Percentiles rank a stretch among this genome's conserved stretches.
Conservation (phyloP, 2,113 vertebrate genomes). For the Nycticorax nycticorax region DNA sequence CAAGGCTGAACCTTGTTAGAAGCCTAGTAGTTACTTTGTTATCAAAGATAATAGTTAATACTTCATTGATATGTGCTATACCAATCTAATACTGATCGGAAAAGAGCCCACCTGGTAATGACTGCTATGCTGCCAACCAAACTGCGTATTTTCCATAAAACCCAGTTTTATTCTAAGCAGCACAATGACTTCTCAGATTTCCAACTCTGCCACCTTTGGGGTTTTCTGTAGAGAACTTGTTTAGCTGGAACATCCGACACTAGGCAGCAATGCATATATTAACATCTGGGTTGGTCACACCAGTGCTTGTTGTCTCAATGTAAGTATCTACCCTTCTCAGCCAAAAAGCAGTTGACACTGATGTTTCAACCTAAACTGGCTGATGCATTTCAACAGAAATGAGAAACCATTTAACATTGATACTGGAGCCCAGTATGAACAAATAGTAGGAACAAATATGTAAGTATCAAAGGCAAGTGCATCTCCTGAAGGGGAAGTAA, state of each 20-base stretch:
- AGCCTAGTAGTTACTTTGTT: neutral
- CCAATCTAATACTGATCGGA: neutral
- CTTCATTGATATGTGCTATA: neutral
- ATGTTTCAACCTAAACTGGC: fast-evolving
- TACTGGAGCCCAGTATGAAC: neutral
- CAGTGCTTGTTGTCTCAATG: neutral
- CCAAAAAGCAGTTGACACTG: neutral
- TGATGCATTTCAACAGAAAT: neutral
- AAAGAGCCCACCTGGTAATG: neutral
- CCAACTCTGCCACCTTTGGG: neutral
- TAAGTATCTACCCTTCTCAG: neutral
- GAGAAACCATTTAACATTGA: neutral
- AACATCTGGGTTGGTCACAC: neutral
- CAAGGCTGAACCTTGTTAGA: neutral
- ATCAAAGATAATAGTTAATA: neutral
- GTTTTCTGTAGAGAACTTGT: neutral
- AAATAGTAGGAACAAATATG: neutral
- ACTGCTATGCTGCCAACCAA: neutral
- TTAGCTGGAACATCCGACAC: neutral
- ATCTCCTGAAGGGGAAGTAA: neutral
- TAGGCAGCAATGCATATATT: neutral
- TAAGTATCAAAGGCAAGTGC: neutral
- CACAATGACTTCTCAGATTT: neutral
- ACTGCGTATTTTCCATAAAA: neutral
- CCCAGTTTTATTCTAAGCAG: neutral